A percentile compares a stretch with the other conserved stretches of the same genome.
These are phyloP conservation scores for Drosophila lacertosa DNA, from an alignment of 1,140 invertebrate genomes.

Conservation along the genomic window DNA sequence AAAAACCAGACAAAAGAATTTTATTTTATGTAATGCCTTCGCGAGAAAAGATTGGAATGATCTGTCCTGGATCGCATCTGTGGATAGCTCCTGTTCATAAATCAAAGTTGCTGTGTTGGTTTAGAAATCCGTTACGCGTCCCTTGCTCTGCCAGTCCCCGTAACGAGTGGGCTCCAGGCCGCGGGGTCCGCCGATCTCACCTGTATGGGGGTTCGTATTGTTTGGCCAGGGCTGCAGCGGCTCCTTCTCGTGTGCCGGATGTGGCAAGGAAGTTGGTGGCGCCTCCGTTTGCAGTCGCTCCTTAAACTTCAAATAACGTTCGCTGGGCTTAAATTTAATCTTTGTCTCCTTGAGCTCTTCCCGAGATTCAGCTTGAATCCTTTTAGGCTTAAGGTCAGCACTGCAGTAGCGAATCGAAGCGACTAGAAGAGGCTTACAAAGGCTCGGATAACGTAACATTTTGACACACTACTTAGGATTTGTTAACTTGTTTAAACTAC, in stretches of 20 bases:
- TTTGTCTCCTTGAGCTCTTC: neutral
- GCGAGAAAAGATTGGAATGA: conserved; percentile 49
- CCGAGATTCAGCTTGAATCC: neutral
- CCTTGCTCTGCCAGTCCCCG: conserved; percentile 99
- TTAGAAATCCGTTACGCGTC: conserved; percentile 89
- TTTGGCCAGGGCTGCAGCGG: conserved; percentile 84
- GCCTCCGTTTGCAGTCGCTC: conserved; percentile 54
- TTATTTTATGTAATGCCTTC: conserved; percentile 81
- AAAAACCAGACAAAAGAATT: conserved; percentile 67
- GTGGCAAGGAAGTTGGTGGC: conserved; percentile 22
- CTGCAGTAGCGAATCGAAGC: neutral
- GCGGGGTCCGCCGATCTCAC: conserved; percentile 91
- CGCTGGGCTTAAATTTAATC: conserved; percentile 22
- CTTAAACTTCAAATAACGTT: conserved; percentile 59
- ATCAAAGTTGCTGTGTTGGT: conserved; percentile 28
- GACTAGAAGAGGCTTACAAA: neutral
- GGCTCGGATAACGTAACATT: too few relatives aligned
- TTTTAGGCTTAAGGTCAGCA: neutral
- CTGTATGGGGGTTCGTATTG: conserved; percentile 95
- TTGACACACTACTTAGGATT: too few relatives aligned
- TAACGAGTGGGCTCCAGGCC: conserved; percentile 99
- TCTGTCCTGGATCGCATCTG: too few relatives aligned
- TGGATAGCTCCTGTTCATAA: conserved; percentile 68
- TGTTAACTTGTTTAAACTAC: too few relatives aligned
- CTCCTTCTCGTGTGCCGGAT: conserved; percentile 61